Evolutionary conservation across 1,140 invertebrate species (phyloP), one percentile per base, ranked within the genome.

Genomic region (Neodiprion pinetum): DNA sequence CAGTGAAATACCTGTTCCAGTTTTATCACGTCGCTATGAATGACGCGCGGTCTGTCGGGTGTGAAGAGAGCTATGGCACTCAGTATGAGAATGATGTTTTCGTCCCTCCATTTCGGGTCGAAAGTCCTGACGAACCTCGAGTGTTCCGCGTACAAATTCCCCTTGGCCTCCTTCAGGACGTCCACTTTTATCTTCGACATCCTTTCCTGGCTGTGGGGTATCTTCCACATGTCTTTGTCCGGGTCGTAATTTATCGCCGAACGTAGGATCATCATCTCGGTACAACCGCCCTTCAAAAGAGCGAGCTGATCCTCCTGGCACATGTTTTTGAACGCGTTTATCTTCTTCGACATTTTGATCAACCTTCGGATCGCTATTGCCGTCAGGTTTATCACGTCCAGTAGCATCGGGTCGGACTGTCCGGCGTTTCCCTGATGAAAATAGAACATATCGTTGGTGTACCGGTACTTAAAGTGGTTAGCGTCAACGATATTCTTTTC

Each of bases 331-430:
- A 97, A 98, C 28, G 93, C 94, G 78, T 91, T 93, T 53, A 97
- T 95, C 85, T 95, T 95, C 81, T 97, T 97, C 0, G 95, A 94
- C 94, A 97, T 97, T 86, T 96, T 96, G 79, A 98, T 97, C 23
- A 98, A 88, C 53, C 96, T 89, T 73, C 96, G 88, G 77, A 98
- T 97, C 4, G 96, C 96, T 73, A 97, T 92, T 4, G 97, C 96
- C 1, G 96, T 97, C 81, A 98, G 90, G 88, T 97, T 97, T 70
- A 97, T 95, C 7, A 97, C 93, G 80, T 95, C 95, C 67, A 96
- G 88, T 1, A 97, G 85, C 50, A 92, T 91, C 0, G 94, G 94
- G 86, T 95, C 93, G 61, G 91, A 91, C 73, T 91, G 88, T 68
- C 89, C 90, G 72, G 90, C 88, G 72, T 89, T 90, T 10, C 88